Conservation (phyloP, 2,797 vertebrate genomes). For the Lemur catta region DNA sequence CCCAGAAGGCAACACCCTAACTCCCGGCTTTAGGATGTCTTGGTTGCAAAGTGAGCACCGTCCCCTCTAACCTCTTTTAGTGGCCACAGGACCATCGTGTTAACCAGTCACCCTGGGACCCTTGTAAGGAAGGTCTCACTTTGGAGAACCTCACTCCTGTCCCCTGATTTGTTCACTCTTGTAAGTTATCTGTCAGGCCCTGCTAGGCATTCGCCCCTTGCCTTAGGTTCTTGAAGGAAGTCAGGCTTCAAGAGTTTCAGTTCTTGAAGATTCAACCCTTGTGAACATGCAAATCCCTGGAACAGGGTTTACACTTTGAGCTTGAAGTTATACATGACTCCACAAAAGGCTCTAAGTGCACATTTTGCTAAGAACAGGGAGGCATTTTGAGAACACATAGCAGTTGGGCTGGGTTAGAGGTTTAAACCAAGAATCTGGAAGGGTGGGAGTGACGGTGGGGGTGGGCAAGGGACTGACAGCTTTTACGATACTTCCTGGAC, state of each 20-base stretch:
- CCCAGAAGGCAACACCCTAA: not conserved
- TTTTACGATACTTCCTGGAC: not conserved
- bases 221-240: not conserved
- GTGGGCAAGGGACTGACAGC: not conserved
- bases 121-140: not conserved
- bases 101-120: not conserved
- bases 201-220: not conserved
- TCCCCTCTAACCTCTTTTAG: not conserved
- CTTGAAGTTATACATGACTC: not conserved
- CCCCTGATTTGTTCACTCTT: not conserved
- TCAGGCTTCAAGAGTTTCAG: not conserved
- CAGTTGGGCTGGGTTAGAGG: not conserved
- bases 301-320: not conserved
- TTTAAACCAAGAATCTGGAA: not conserved
- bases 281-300: not conserved
- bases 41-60: not conserved
- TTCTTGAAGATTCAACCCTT: not conserved
- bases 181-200: not conserved
- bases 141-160: not conserved
- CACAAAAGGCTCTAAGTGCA: not conserved
- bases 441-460: too few species aligned
- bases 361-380: not conserved
- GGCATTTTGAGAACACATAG: not conserved
- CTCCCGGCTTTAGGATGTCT: not conserved
- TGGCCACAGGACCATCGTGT: too few species aligned